Evolutionary conservation across 2,888 invertebrate genomes (phyloP).

Genomic region (Calameuta filiformis): DNA sequence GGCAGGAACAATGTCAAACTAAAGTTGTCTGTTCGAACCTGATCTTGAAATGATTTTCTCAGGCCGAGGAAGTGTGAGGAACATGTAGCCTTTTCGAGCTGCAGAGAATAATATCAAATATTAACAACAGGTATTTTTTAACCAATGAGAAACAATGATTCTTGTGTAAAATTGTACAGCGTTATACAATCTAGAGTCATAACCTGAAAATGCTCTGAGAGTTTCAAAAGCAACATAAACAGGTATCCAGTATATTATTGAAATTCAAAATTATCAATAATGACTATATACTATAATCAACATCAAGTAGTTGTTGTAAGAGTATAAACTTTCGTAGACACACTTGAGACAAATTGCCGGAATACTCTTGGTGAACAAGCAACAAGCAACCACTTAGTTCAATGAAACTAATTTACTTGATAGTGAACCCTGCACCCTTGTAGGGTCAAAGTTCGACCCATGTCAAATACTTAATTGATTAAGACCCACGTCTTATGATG

Average conservation of each 20-base stretch:
- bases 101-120: slow-evolving; percentile 49
- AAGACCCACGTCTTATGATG: neutral
- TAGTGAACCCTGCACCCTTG: slow-evolving; percentile 24
- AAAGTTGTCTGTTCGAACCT: slow-evolving; percentile 56
- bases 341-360: slow-evolving; percentile 37
- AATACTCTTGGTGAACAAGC: slow-evolving; percentile 24
- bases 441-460: neutral
- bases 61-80: slow-evolving; percentile 56
- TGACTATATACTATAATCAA: slow-evolving; percentile 18
- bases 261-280: neutral
- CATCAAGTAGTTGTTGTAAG: slow-evolving; percentile 25
- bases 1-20: slow-evolving; percentile 46
- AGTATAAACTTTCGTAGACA: slow-evolving; percentile 22
- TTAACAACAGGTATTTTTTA: neutral
- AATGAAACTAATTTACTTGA: slow-evolving; percentile 43
- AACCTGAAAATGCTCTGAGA: neutral
- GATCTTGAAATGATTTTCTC: slow-evolving; percentile 60
- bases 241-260: slow-evolving; percentile 5
- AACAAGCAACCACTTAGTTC: slow-evolving; percentile 39
- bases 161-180: neutral
- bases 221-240: slow-evolving; percentile 12
- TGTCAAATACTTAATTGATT: neutral
- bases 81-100: slow-evolving; percentile 58
- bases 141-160: neutral
- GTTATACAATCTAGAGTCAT: neutral